A percentile compares a stretch with the other conserved stretches of the same genome.
Evolutionary conservation across 1,140 invertebrate species (phyloP).

Genomic region (Maniola jurtina): DNA sequence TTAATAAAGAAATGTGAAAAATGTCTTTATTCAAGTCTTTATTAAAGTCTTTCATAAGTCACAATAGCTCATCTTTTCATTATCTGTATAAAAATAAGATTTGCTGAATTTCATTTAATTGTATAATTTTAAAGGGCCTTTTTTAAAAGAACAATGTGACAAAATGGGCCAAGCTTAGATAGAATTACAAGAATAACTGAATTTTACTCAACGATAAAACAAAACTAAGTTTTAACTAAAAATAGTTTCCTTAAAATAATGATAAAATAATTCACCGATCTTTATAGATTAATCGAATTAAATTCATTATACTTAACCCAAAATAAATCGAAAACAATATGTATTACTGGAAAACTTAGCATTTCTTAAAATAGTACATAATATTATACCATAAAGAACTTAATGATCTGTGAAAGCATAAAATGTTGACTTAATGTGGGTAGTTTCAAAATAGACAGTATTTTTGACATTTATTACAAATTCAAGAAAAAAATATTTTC

Average conservation of each 20-base stretch:
- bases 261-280: no score
- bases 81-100: background rate
- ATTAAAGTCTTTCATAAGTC: no score
- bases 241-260: no score
- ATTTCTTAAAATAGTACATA: background rate
- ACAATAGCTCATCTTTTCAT: background rate
- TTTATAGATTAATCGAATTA: no score
- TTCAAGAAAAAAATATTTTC: conserved; percentile 14
- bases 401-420: conserved; percentile 7
- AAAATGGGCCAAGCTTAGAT: conserved; percentile 4
- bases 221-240: no score
- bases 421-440: conserved; percentile 1
- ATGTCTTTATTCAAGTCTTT: background rate
- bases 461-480: conserved; percentile 20
- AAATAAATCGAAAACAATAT: background rate
- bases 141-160: background rate
- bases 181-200: background rate
- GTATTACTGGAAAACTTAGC: background rate
- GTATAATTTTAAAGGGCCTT: background rate
- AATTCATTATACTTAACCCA: background rate
- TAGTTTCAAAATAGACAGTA: conserved; percentile 14
- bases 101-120: background rate
- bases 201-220: background rate
- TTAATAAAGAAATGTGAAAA: background rate
- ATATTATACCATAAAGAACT: conserved; percentile 1